Conservation (phyloP, 2,888 invertebrate genomes). For the Watsonalla cultraria region DNA sequence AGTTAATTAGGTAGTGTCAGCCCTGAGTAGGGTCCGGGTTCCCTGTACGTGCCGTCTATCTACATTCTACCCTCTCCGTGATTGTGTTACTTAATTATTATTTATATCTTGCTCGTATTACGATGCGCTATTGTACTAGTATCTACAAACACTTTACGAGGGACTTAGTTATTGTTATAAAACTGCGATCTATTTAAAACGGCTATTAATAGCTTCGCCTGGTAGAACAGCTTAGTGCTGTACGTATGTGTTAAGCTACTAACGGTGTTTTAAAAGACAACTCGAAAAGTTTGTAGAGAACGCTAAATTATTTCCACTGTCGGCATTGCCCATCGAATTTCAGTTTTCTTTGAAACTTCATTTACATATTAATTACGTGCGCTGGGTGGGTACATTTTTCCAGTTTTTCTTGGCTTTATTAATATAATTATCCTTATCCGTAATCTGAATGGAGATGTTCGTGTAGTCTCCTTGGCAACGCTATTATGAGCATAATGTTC, state of each 20-base stretch:
- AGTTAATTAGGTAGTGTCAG: constrained; percentile 62
- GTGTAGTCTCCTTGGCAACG: constrained; percentile 31
- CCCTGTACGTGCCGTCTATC: constrained; percentile 10
- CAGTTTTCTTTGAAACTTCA: constrained; percentile 21
- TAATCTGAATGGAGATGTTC: constrained; percentile 10
- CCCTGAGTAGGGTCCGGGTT: constrained; percentile 50
- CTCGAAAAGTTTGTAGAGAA: constrained; percentile 8
- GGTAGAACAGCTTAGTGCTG: background rate
- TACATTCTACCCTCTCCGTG: constrained; percentile 13
- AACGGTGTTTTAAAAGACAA: constrained; percentile 1
- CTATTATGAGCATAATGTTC: constrained; percentile 39
- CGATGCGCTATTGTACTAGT: constrained; percentile 16
- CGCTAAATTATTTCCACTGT: constrained; percentile 20
- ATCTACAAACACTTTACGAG: constrained; percentile 13
- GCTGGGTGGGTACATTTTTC: constrained; percentile 21
- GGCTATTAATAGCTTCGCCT: background rate
- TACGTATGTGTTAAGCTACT: background rate
- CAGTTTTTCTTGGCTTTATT: constrained; percentile 12
- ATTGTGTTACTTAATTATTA: constrained; percentile 42
- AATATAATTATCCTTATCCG: constrained; percentile 23
- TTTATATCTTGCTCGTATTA: constrained; percentile 24
- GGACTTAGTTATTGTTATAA: constrained; percentile 11
- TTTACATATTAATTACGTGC: constrained; percentile 43
- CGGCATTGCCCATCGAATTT: constrained; percentile 15
- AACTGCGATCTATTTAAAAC: background rate